phyloP scores from a whole-genome alignment of 2,113 vertebrate species.

The Neolamprologus caudopunctatus region DNA sequence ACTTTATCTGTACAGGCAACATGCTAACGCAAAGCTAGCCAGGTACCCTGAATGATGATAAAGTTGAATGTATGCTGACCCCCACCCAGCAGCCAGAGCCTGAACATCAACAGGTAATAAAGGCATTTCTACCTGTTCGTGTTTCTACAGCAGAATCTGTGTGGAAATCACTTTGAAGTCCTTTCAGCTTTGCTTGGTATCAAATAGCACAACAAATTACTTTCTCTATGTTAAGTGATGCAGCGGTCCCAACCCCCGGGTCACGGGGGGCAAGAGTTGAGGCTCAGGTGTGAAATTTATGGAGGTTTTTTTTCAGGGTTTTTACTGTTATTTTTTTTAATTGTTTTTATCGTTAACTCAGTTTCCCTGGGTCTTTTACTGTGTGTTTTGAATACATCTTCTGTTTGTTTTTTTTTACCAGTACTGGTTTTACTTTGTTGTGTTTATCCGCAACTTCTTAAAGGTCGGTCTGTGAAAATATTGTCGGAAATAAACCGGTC shows the following conservation, averaged over 20 bases:
- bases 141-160: background rate
- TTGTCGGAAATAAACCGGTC: fast-evolving
- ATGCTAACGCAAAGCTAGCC: background rate
- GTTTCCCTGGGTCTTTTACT: background rate
- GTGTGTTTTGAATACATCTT: background rate
- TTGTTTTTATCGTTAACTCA: background rate
- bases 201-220: background rate
- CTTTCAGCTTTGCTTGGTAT: background rate
- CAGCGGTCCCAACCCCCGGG: background rate
- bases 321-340: background rate
- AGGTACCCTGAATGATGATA: background rate
- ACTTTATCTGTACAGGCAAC: background rate
- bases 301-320: fast-evolving
- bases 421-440: background rate
- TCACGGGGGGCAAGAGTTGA: background rate
- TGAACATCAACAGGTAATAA: background rate
- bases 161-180: background rate
- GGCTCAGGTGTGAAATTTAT: background rate
- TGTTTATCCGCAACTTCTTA: background rate
- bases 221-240: background rate
- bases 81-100: background rate
- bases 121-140: background rate
- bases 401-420: fast-evolving
- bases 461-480: background rate
- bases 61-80: background rate